phyloP scores from a whole-genome alignment of 2,797 vertebrate genomes.

The Crocidura indochinensis region DNA sequence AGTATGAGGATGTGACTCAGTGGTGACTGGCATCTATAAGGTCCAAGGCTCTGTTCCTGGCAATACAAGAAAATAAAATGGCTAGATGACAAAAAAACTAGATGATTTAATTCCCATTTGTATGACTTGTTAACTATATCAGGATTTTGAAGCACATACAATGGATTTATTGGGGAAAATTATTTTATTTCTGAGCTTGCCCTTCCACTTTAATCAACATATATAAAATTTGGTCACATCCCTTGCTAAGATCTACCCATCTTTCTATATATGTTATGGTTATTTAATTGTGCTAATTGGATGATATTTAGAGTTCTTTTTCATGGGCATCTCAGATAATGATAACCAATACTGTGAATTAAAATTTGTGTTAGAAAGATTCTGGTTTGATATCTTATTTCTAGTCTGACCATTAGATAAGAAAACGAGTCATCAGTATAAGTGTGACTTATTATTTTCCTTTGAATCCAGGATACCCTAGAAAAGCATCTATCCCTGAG shows the following conservation, averaged over 20 bases:
- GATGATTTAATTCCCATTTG: slow-evolving; percentile 32
- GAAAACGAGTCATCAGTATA: slow-evolving; percentile 47
- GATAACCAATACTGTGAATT: slow-evolving; percentile 23
- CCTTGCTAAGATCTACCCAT: slow-evolving; percentile 37
- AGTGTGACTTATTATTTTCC: slow-evolving; percentile 61
- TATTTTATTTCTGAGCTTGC: slow-evolving; percentile 41
- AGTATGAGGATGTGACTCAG: too few species aligned
- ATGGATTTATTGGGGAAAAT: slow-evolving; percentile 45
- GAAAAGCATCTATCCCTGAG: background rate
- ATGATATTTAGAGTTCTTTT: slow-evolving; percentile 54
- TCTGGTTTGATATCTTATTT: slow-evolving; percentile 46
- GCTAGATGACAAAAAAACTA: slow-evolving; percentile 55
- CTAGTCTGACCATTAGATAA: slow-evolving; percentile 54
- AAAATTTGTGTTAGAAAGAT: slow-evolving; percentile 60
- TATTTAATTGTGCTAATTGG: slow-evolving; percentile 34
- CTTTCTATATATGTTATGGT: slow-evolving; percentile 30
- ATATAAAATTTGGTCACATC: slow-evolving; percentile 56
- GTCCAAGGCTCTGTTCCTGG: too few species aligned
- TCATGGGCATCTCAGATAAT: slow-evolving; percentile 33
- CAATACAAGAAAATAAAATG: slow-evolving; percentile 16
- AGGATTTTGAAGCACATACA: slow-evolving; percentile 57
- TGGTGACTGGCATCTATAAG: too few species aligned
- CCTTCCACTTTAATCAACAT: background rate
- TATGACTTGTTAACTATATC: slow-evolving; percentile 60
- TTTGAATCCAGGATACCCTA: slow-evolving; percentile 7